Evolutionary conservation across 1,140 invertebrate genomes (phyloP), one percentile per base, ranked within the genome.

Genomic region (Ostrea denselamellosa): DNA sequence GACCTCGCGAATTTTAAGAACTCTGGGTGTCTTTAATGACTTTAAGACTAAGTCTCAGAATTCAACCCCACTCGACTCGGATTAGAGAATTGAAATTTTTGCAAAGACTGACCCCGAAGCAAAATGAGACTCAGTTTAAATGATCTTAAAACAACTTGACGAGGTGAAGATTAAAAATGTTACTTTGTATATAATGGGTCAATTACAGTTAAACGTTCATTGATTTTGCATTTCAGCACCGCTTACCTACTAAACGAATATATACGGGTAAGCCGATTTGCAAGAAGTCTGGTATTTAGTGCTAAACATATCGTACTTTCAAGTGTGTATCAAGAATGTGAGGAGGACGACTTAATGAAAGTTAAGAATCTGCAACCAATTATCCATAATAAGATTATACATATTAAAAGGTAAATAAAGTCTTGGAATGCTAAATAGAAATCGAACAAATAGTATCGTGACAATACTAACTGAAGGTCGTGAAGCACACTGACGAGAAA

Each of bases 171-270:
- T 77, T 77, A 77, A 28, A 25, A 77, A 77, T 77, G 25, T 25
- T 77, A 77, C 28, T 77, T 77, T 77, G 68, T 8, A 34, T 77
- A 28, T 77, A 77, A 77, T 77, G 68, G 68, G 68, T 34, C 68
- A 77, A 77, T 77, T 77, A 77, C 68, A 77, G 68, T 77, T 77
- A 77, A 77, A 77, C 68, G 25, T 77, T 25, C 68, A 77, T 77
- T 77, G 68, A 28, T 77, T 77, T 34, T 77, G 68, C 68, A 77
- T 77, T 77, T 77, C 68, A 77, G 28, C 28, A 28, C 28, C 28
- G 68, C 68, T 28, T 77, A 77, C 68, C 14, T 77, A 28, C 68
- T 62, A 19, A 77, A 14, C 28, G 25, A 28, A 28, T 77, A 77
- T 62, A 62, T 12, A 25, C 14, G 58, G 14, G 12, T 77, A 77